Evolutionary conservation across 2,888 invertebrate genomes (phyloP).

Genomic region (Melieria picta): DNA sequence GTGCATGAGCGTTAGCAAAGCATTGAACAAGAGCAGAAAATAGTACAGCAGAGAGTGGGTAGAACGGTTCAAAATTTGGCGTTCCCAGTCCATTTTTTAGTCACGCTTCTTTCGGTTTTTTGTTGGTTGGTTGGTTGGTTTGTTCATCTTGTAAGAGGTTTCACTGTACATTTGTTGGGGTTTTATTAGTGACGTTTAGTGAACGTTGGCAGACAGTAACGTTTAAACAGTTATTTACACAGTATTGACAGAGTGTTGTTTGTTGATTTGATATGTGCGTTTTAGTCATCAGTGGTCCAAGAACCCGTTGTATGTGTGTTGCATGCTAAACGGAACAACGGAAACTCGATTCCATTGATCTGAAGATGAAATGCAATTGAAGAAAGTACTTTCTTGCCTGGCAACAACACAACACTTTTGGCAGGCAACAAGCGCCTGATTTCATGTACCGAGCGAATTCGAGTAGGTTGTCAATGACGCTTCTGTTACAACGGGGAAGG

Average conservation of each 20-base stretch:
- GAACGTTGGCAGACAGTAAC: not conserved
- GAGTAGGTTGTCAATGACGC: no score
- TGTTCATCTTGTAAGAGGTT: slow-evolving; percentile 29
- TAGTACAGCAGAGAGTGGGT: slow-evolving; percentile 9
- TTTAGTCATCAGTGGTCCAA: no score
- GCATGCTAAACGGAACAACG: no score
- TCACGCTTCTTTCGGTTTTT: slow-evolving; percentile 5
- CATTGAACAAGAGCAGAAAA: slow-evolving; percentile 19
- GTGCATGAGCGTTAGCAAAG: not conserved
- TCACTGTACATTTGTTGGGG: slow-evolving; percentile 51
- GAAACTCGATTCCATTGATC: no score
- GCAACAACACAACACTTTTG: no score
- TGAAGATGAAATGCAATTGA: no score
- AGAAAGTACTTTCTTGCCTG: no score
- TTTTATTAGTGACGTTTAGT: slow-evolving; percentile 34
- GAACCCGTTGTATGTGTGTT: no score
- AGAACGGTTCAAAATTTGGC: slow-evolving; percentile 24
- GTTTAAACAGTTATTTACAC: slow-evolving; percentile 30
- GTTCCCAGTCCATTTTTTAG: slow-evolving; percentile 36
- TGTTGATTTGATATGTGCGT: no score
- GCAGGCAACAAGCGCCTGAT: no score
- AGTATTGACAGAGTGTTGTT: slow-evolving; percentile 26
- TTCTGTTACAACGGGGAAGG: no score
- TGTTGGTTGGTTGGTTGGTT: not conserved
- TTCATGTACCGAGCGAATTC: no score